Percentiles rank a stretch among this genome's conserved stretches.
Evolutionary conservation across 2,888 invertebrate species (phyloP).

Genomic region (Synergus itoensis): DNA sequence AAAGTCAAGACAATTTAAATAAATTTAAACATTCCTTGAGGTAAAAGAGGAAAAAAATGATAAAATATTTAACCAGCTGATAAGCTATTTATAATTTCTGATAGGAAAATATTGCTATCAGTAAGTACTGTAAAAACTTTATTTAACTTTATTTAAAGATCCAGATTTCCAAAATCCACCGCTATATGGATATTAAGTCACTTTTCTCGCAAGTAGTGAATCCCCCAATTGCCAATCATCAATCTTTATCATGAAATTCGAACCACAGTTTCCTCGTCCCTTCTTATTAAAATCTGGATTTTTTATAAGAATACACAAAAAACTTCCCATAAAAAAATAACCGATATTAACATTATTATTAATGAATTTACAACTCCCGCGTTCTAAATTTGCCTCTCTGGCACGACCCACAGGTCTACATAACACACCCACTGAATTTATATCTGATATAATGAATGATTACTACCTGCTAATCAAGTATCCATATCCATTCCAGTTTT

Average conservation of each 20-base stretch:
- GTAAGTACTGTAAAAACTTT: not conserved
- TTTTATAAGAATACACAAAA: not conserved
- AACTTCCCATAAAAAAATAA: not conserved
- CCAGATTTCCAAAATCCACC: no score
- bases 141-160: no score
- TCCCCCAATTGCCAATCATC: not conserved
- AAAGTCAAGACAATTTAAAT: no score
- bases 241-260: no score
- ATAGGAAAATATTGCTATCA: constrained; percentile 14
- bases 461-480: constrained; percentile 28
- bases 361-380: not conserved
- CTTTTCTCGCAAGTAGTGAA: no score
- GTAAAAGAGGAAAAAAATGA: not conserved
- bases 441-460: not conserved
- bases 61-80: constrained; percentile 18
- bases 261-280: no score
- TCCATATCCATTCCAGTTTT: constrained; percentile 22
- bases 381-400: constrained; percentile 16
- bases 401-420: not conserved
- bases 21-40: no score
- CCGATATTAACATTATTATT: not conserved
- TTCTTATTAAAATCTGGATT: no score
- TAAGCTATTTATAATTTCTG: constrained; percentile 12
- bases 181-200: no score
- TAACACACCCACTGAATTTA: not conserved